These are phyloP conservation scores for Leucania comma DNA, from an alignment of 2,888 invertebrate genomes.

Conservation along the genomic window DNA sequence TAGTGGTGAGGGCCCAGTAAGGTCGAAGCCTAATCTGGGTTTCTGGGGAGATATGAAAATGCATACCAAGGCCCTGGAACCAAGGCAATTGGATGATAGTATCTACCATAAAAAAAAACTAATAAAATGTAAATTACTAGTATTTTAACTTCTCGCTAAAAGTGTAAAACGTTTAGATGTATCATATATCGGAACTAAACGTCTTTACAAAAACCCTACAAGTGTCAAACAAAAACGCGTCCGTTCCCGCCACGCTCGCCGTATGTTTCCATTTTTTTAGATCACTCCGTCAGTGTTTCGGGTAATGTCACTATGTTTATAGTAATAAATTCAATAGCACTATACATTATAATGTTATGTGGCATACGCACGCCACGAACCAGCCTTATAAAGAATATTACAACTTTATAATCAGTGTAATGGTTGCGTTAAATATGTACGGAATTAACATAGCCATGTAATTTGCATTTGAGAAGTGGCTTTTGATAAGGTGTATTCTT, in stretches of 20 bases:
- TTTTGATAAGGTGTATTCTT: conserved; percentile 47
- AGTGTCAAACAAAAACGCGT: conserved; percentile 34
- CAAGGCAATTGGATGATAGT: no score
- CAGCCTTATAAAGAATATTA: conserved; percentile 60
- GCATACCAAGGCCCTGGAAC: no score
- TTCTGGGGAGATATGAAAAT: no score
- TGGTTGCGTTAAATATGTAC: conserved; percentile 63
- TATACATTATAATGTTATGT: conserved; percentile 61
- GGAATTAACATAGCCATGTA: conserved; percentile 59
- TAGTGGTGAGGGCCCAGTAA: no score
- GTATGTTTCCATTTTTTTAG: conserved; percentile 53
- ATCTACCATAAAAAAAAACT: no score
- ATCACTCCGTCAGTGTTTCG: conserved; percentile 36
- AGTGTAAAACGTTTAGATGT: no score
- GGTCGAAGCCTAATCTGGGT: no score
- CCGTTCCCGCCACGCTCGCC: conserved; percentile 8
- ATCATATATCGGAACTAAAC: neutral
- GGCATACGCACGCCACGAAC: conserved; percentile 52
- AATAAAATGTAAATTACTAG: no score
- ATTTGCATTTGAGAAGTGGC: conserved; percentile 60
- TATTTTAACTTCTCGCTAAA: no score
- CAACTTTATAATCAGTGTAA: conserved; percentile 66
- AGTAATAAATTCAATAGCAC: conserved; percentile 62
- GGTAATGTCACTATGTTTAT: conserved; percentile 52
- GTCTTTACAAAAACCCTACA: conserved; percentile 21